phyloP scores from a whole-genome alignment of 2,888 invertebrate genomes.

The Oscheius sp. region DNA sequence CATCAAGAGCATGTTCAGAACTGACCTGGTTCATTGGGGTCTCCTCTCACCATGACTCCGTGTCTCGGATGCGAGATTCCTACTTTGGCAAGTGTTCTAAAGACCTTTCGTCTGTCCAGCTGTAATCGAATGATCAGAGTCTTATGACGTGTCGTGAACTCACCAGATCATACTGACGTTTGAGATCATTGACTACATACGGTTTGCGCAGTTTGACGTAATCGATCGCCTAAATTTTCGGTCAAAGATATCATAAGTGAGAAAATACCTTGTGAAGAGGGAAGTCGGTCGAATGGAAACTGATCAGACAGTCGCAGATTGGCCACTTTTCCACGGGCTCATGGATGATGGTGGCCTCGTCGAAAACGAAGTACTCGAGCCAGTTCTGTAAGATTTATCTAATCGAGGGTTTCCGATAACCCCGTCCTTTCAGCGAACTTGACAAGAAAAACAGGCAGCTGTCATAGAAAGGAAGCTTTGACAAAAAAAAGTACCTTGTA shows the following conservation, averaged over 20 bases:
- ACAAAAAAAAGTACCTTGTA: neutral
- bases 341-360: constrained; percentile 94
- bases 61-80: constrained; percentile 98
- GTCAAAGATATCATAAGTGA: neutral
- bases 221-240: constrained; percentile 82
- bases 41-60: constrained; percentile 92
- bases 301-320: constrained; percentile 94
- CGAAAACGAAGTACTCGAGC: constrained; percentile 82
- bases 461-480: neutral
- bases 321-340: constrained; percentile 98
- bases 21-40: constrained; percentile 56
- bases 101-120: constrained; percentile 85
- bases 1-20: neutral
- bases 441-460: neutral
- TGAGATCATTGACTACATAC: constrained; percentile 96
- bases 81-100: constrained; percentile 90
- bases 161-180: constrained; percentile 97
- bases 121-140: constrained; percentile 43
- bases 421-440: too few relatives aligned
- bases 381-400: constrained; percentile 57
- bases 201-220: constrained; percentile 93
- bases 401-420: too few relatives aligned
- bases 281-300: constrained; percentile 81
- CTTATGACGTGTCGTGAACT: constrained; percentile 8
- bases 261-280: constrained; percentile 82